A percentile compares a stretch with the other conserved stretches of the same genome.
Conservation (phyloP, 2,113 vertebrate species). For the Pyxicephalus adspersus region DNA sequence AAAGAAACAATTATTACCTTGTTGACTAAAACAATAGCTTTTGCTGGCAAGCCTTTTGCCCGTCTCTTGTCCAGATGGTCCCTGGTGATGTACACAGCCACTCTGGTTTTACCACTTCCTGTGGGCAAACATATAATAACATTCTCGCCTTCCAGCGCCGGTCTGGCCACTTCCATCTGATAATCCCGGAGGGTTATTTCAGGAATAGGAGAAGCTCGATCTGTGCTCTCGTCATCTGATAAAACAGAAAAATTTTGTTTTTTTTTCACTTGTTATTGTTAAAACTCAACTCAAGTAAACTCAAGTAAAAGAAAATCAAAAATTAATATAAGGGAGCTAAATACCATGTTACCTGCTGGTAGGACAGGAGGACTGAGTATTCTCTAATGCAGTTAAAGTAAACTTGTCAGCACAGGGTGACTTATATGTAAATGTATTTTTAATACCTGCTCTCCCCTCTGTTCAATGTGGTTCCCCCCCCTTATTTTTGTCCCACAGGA, state of each 20-base stretch:
- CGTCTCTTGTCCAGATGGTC: constrained; percentile 85
- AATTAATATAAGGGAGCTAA: no score
- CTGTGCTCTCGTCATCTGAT: constrained; percentile 14
- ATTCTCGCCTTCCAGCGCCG: constrained; percentile 89
- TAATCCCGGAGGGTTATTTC: constrained; percentile 86
- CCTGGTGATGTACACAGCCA: constrained; percentile 90
- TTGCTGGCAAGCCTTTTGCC: constrained; percentile 69
- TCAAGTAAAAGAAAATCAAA: no score
- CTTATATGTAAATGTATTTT: no score
- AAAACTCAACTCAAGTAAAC: no score
- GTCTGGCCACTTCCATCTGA: constrained; percentile 88
- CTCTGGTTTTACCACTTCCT: constrained; percentile 95
- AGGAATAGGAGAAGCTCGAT: constrained; percentile 67
- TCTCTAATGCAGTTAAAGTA: no score
- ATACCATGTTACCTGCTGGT: no score
- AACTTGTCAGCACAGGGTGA: no score
- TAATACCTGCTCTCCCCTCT: no score
- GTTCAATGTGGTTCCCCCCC: no score
- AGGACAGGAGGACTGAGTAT: no score
- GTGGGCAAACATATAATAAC: constrained; percentile 94
- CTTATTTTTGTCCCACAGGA: no score
- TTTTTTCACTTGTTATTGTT: no score
- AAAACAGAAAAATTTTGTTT: background rate
- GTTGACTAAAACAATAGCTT: constrained; percentile 93
- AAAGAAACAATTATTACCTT: constrained; percentile 77